Percentiles rank a stretch among this genome's conserved stretches.
Evolutionary conservation across 2,113 vertebrate genomes (phyloP).

Genomic region (Lophura nycthemera): DNA sequence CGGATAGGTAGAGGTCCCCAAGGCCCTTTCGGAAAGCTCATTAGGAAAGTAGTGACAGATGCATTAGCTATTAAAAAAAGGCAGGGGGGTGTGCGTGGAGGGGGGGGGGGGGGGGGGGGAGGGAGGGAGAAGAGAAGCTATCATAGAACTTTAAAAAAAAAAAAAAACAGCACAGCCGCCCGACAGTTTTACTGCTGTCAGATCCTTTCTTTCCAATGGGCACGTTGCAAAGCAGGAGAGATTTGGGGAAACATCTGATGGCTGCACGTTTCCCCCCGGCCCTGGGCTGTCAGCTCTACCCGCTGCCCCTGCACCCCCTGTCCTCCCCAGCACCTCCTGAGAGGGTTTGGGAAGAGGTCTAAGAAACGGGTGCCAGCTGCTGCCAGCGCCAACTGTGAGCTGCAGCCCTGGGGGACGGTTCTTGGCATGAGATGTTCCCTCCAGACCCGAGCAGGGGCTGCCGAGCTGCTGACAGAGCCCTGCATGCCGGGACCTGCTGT

Average conservation of each 20-base stretch:
- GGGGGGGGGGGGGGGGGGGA: background rate
- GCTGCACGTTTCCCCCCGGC: background rate
- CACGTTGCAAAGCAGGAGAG: slow-evolving; percentile 54
- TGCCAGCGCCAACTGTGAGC: background rate
- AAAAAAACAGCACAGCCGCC: slow-evolving; percentile 54
- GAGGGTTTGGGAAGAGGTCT: background rate
- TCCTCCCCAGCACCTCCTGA: background rate
- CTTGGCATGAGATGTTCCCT: slow-evolving; percentile 49
- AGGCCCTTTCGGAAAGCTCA: slow-evolving; percentile 65
- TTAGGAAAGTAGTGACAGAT: slow-evolving; percentile 73
- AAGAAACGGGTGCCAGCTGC: slow-evolving; percentile 13
- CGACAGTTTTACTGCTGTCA: slow-evolving; percentile 61
- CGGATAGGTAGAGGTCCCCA: slow-evolving; percentile 57
- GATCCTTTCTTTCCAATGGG: slow-evolving; percentile 26
- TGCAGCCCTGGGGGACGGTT: slow-evolving; percentile 39
- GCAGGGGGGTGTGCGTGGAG: background rate
- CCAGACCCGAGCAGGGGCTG: slow-evolving; percentile 21
- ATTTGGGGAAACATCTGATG: slow-evolving; percentile 42
- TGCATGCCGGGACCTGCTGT: slow-evolving; percentile 10
- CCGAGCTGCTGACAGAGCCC: slow-evolving; percentile 12
- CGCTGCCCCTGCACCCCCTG: background rate
- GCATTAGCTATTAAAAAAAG: slow-evolving; percentile 49
- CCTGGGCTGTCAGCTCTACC: background rate
- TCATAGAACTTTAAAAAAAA: slow-evolving; percentile 61
- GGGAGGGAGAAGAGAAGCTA: slow-evolving; percentile 23